phyloP scores from a whole-genome alignment of 2,888 invertebrate genomes.

The Odontomyia ornata region DNA sequence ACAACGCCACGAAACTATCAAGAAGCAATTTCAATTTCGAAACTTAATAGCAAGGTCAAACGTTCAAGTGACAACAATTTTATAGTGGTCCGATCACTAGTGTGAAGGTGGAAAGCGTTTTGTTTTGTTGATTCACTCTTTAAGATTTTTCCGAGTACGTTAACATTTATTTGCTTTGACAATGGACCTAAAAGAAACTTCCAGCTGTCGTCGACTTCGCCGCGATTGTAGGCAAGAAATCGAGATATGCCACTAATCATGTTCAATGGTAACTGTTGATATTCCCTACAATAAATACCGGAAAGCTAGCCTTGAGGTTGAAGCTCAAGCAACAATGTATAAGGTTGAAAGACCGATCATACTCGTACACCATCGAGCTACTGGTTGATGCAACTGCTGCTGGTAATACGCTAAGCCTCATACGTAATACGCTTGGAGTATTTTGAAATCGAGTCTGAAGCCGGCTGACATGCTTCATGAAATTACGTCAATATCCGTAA shows the following conservation, averaged over 20 bases:
- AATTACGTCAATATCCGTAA: too few relatives aligned
- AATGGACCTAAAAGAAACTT: neutral
- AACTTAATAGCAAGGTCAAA: constrained; percentile 8
- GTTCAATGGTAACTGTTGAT: neutral
- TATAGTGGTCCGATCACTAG: neutral
- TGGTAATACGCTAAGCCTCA: too few relatives aligned
- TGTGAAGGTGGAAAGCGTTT: neutral
- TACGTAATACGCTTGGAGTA: too few relatives aligned
- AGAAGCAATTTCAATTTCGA: constrained; percentile 2
- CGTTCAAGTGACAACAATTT: neutral
- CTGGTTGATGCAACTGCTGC: too few relatives aligned
- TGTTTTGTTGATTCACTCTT: neutral
- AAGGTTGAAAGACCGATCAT: neutral
- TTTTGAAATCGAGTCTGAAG: too few relatives aligned
- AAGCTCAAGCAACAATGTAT: neutral
- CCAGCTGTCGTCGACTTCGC: too few relatives aligned
- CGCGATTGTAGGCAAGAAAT: neutral
- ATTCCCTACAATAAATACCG: neutral
- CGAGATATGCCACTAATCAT: constrained; percentile 5
- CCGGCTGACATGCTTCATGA: too few relatives aligned
- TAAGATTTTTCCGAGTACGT: neutral
- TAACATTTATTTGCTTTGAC: neutral
- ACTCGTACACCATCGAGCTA: too few relatives aligned
- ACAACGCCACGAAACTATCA: neutral
- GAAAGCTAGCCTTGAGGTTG: constrained; percentile 3